Percentiles rank a stretch among this genome's conserved stretches.
phyloP scores from a whole-genome alignment of 2,113 vertebrate genomes.

The Barnardius zonarius region DNA sequence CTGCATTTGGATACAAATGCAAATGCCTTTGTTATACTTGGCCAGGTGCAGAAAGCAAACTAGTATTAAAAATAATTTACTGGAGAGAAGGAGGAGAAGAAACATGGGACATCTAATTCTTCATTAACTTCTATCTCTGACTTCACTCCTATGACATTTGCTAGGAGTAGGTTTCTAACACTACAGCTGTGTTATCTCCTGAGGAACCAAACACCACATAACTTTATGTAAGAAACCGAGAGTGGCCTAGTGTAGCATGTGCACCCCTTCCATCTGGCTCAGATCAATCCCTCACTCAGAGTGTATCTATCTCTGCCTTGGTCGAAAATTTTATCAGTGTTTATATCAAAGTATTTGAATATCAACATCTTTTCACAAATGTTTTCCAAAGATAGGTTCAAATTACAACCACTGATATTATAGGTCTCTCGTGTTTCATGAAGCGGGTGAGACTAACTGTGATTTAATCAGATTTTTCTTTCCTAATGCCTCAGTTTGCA shows the following conservation, averaged over 20 bases:
- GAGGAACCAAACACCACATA: neutral
- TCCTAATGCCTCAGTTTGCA: neutral
- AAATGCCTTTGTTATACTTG: neutral
- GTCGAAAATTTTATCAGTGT: neutral
- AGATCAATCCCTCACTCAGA: neutral
- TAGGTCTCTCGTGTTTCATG: neutral
- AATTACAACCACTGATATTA: neutral
- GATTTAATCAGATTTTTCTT: conserved; percentile 11
- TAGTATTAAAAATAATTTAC: neutral
- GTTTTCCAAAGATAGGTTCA: neutral
- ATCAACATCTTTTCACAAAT: neutral
- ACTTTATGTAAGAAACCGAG: neutral
- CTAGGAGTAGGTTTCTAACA: neutral
- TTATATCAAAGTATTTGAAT: neutral
- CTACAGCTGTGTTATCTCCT: neutral
- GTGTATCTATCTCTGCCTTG: neutral
- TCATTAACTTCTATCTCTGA: neutral
- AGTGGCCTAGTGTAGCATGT: rapidly evolving
- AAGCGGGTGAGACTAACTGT: neutral
- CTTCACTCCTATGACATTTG: neutral
- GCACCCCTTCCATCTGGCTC: neutral
- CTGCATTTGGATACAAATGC: neutral
- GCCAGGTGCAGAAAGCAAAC: neutral
- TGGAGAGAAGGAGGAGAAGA: neutral
- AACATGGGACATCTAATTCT: neutral